Evolutionary conservation across 1,140 invertebrate genomes (phyloP), one percentile per base, ranked within the genome.

Genomic region (Penaeus vannamei): DNA sequence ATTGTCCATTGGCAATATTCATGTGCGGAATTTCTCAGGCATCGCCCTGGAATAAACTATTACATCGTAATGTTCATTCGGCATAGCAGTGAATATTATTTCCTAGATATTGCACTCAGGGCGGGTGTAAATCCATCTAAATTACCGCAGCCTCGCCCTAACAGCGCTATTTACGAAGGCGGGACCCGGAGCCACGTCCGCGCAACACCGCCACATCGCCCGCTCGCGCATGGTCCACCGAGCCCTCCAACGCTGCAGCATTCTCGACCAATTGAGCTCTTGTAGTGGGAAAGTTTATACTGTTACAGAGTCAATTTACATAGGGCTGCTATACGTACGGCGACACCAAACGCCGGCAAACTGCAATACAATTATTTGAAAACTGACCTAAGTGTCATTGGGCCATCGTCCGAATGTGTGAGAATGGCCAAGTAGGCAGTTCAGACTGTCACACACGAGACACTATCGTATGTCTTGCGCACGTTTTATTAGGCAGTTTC

Each of bases 301-400:
- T 64, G 72, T 87, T 87, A 85, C 81, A 85, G 87, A 91, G 87
- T 91, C 90, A 91, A 91, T 91, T 91, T 91, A 91, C 90, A 91
- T 91, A 91, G 90, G 86, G 87, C 86, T 62, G 90, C 87, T 90
- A 91, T 89, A 89, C 88, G 84, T 91, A 91, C 87, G 87, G 90
- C 90, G 90, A 91, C 90, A 89, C 90, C 87, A 89, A 91, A 89
- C 87, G 85, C 90, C 90, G 89, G 87, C 90, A 91, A 91, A 91
- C 84, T 90, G 90, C 90, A 91, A 91, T 91, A 91, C 90, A 91
- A 91, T 91, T 91, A 91, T 91, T 91, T 91, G 90, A 91, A 89
- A 91, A 91, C 90, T 91, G 90, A 91, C 90, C 90, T 91, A 91
- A 91, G 87, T 91, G 90, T 91, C 90, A 90, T 91, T 91, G 90